A percentile compares a stretch with the other conserved stretches of the same genome.
Evolutionary conservation across 2,797 vertebrate genomes (phyloP).

Genomic region (Pangasius macronema): DNA sequence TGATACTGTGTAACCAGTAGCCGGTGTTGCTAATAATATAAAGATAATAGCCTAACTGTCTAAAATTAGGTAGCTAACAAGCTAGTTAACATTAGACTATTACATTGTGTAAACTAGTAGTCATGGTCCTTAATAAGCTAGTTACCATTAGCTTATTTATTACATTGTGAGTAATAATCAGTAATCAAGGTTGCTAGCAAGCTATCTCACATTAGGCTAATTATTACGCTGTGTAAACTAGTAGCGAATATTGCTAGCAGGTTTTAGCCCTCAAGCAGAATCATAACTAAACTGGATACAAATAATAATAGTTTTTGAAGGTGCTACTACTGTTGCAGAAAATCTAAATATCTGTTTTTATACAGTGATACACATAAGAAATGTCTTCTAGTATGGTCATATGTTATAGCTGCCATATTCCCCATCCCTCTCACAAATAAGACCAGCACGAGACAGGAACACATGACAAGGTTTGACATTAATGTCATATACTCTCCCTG

Average conservation of each 20-base stretch:
- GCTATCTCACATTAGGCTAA: not conserved
- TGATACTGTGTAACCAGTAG: not conserved
- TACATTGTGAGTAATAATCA: not conserved
- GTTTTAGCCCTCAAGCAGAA: not conserved
- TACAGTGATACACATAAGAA: not conserved
- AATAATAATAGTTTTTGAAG: not conserved
- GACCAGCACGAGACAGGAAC: not conserved
- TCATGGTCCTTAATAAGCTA: not conserved
- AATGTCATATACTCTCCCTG: constrained; percentile 5
- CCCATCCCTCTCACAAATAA: not conserved
- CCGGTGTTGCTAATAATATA: not conserved
- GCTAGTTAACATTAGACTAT: not conserved
- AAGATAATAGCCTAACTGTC: not conserved
- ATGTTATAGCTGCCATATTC: not conserved
- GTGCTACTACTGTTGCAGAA: no score
- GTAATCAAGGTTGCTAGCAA: not conserved
- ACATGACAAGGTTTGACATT: not conserved
- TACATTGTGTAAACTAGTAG: not conserved
- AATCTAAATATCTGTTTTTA: not conserved
- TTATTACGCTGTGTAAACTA: not conserved
- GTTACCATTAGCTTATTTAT: no score
- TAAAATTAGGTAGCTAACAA: not conserved
- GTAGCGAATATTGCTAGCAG: not conserved
- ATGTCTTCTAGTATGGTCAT: not conserved
- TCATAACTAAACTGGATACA: not conserved